A percentile compares a stretch with the other conserved stretches of the same genome.
These are phyloP conservation scores for Dendroctonus valens DNA, from an alignment of 1,140 invertebrate genomes.

Conservation along the genomic window DNA sequence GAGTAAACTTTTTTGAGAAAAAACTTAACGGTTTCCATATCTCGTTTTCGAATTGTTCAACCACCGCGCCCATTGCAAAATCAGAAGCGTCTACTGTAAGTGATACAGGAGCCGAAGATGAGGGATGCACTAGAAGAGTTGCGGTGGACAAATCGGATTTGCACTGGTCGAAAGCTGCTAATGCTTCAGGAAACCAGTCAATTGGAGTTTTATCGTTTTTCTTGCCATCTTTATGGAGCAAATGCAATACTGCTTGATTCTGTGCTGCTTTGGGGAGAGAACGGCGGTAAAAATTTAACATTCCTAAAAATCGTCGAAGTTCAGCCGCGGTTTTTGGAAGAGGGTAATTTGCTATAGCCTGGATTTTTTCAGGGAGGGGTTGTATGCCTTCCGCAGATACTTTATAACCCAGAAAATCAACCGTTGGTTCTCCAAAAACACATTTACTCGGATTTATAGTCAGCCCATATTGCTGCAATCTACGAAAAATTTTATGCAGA, in stretches of 20 bases:
- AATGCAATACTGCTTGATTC: conserved; percentile 35
- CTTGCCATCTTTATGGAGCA: conserved; percentile 25
- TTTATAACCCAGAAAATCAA: not conserved
- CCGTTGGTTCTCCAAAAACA: not conserved
- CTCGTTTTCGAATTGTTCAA: conserved; percentile 40
- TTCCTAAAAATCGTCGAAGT: conserved; percentile 36
- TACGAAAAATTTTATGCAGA: conserved; percentile 18
- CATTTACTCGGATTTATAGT: not conserved
- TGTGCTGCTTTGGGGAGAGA: conserved; percentile 41
- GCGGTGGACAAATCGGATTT: not conserved
- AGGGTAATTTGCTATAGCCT: conserved; percentile 23
- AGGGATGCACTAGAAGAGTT: not conserved
- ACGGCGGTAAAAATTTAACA: conserved; percentile 46
- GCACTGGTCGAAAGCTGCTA: not conserved
- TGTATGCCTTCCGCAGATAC: not conserved
- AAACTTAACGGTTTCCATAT: conserved; percentile 50
- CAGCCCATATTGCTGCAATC: not conserved
- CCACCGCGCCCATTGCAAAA: conserved; percentile 37
- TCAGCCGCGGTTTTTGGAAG: conserved; percentile 24
- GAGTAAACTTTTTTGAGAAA: conserved; percentile 47
- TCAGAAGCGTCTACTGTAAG: conserved; percentile 42
- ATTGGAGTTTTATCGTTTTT: conserved; percentile 3
- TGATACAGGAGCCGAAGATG: conserved; percentile 22
- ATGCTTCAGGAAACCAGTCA: not conserved
- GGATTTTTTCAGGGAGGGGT: conserved; percentile 2